Evolutionary conservation across 2,113 vertebrate genomes (phyloP).

Genomic region (Coracopsis vasa): DNA sequence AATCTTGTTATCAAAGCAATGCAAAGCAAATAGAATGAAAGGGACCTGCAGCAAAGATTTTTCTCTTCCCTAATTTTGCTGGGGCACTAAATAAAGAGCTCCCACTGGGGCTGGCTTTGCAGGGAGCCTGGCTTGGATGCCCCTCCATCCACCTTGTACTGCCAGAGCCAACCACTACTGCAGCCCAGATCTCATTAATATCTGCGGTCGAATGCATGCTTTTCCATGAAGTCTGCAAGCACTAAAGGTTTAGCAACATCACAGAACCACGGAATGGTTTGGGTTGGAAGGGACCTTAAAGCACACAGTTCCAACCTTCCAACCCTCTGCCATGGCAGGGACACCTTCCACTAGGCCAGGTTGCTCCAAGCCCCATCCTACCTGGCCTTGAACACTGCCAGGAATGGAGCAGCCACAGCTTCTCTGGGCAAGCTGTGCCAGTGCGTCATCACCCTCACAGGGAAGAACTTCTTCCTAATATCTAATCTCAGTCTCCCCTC

Average conservation of each 20-base stretch:
- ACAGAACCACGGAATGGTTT: not conserved
- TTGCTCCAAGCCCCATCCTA: not conserved
- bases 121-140: not conserved
- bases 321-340: not conserved
- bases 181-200: not conserved
- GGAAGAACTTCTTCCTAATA: not conserved
- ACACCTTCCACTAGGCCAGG: not conserved
- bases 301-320: not conserved
- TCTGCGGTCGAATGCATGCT: not conserved
- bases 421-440: not conserved
- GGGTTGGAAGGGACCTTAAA: not conserved
- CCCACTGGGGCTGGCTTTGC: rapidly evolving
- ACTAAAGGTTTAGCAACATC: not conserved
- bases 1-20: not conserved
- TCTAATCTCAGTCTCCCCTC: not conserved
- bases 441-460: not conserved
- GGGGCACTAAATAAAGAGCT: not conserved
- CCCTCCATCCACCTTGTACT: not conserved
- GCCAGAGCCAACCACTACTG: rapidly evolving
- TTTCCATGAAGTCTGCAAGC: not conserved
- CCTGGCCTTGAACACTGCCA: not conserved
- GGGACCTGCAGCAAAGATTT: not conserved
- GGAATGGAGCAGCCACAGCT: not conserved
- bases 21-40: rapidly evolving
- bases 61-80: not conserved